phyloP scores from a whole-genome alignment of 2,888 invertebrate genomes.

The Agrilus mali region DNA sequence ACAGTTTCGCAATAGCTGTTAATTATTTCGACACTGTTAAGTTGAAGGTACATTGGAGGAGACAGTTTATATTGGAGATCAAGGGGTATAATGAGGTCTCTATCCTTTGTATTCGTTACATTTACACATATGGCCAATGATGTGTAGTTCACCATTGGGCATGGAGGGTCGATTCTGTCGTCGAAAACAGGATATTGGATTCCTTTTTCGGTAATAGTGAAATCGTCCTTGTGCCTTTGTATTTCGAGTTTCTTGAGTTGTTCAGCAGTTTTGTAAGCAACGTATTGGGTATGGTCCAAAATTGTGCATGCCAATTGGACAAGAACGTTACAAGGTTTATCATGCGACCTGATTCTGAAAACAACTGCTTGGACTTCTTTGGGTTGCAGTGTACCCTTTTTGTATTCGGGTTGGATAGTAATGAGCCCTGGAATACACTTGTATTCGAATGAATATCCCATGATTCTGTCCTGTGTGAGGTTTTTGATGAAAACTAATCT shows the following conservation, averaged over 20 bases:
- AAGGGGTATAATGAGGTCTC: too few species aligned
- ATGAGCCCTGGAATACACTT: slow-evolving; percentile 1
- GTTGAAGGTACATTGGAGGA: too few species aligned
- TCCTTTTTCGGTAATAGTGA: slow-evolving; percentile 31
- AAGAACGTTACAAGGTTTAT: slow-evolving; percentile 23
- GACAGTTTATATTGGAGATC: too few species aligned
- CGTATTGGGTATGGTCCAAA: slow-evolving; percentile 27
- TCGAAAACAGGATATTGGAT: slow-evolving; percentile 23
- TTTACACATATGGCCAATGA: too few species aligned
- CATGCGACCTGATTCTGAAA: slow-evolving; percentile 25
- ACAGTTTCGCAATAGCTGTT: too few species aligned
- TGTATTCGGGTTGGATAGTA: slow-evolving; percentile 14
- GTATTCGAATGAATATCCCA: slow-evolving; percentile 30
- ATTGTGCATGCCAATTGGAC: slow-evolving; percentile 28
- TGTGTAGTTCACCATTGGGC: too few species aligned
- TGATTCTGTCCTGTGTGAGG: slow-evolving; percentile 21
- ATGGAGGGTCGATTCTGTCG: too few species aligned
- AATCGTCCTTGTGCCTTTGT: slow-evolving; percentile 25
- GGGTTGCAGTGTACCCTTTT: slow-evolving; percentile 29
- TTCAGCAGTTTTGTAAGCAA: slow-evolving; percentile 26
- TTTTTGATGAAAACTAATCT: slow-evolving; percentile 33
- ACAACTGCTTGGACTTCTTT: slow-evolving; percentile 25
- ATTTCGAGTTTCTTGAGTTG: slow-evolving; percentile 16
- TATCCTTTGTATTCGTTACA: too few species aligned
- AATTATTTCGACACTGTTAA: too few species aligned